A percentile compares a stretch with the other conserved stretches of the same genome.
These are phyloP conservation scores for Spilogale gracilis DNA, from an alignment of 2,113 vertebrate genomes.

Conservation along the genomic window DNA sequence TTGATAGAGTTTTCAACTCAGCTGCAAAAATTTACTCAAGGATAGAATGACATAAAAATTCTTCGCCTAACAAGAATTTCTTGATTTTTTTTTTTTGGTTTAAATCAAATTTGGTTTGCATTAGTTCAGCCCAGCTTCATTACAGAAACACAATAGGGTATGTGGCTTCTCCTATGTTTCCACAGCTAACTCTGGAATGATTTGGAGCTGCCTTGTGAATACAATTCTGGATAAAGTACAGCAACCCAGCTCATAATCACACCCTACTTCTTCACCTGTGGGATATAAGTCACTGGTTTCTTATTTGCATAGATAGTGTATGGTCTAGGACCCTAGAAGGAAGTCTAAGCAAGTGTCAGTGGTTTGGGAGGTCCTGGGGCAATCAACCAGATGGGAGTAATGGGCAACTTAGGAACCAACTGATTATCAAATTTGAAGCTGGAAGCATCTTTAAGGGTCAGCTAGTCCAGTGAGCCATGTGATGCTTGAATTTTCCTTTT, in stretches of 20 bases:
- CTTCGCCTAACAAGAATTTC: constrained; percentile 75
- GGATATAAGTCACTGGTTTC: not conserved
- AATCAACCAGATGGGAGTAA: not conserved
- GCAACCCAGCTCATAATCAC: not conserved
- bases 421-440: not conserved
- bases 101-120: constrained; percentile 83
- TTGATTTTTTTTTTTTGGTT: not conserved
- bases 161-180: not conserved
- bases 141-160: constrained; percentile 75
- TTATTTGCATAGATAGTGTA: not conserved
- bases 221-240: constrained; percentile 2
- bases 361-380: not conserved
- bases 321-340: not conserved
- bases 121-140: constrained; percentile 75
- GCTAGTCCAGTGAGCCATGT: not conserved
- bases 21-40: constrained; percentile 84
- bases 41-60: constrained; percentile 80
- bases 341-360: not conserved
- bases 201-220: not conserved
- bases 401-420: not conserved
- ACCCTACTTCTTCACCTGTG: not conserved
- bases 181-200: constrained; percentile 50
- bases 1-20: constrained; percentile 80
- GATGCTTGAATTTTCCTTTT: not conserved
- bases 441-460: not conserved